Evolutionary conservation across 2,888 invertebrate species (phyloP).

Genomic region (Augiades crinisus): DNA sequence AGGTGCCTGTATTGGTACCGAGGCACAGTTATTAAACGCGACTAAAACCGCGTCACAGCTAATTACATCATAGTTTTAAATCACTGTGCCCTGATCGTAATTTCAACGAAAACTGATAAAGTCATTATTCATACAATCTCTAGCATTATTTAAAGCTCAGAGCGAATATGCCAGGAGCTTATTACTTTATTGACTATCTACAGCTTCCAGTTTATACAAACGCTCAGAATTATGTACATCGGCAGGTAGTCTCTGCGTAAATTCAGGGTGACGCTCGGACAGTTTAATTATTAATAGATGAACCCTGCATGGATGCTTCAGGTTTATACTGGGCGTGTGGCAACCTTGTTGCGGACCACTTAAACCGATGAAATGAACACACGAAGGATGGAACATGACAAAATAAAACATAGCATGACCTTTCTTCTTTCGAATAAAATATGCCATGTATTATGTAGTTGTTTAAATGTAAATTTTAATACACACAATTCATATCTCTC

Average conservation of each 20-base stretch:
- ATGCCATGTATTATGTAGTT: not conserved
- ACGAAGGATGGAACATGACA: no score
- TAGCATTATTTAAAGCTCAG: no score
- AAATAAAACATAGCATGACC: not conserved
- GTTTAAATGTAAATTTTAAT: no score
- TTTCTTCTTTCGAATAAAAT: not conserved
- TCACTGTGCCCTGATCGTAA: no score
- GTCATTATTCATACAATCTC: no score
- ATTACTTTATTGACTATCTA: slow-evolving; percentile 1
- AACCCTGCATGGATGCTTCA: slow-evolving; percentile 4
- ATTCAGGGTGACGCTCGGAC: slow-evolving; percentile 6
- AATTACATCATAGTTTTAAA: no score
- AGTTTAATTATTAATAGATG: slow-evolving; percentile 11
- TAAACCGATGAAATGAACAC: slow-evolving; percentile 7
- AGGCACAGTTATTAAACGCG: no score
- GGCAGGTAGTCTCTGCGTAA: slow-evolving; percentile 10
- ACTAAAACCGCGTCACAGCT: no score
- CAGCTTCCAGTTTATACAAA: not conserved
- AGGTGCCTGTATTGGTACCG: no score
- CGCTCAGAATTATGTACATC: not conserved
- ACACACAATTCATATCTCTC: no score
- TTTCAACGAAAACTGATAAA: no score
- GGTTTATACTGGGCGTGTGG: not conserved
- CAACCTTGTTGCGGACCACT: not conserved
- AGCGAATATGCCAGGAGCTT: not conserved